Base-by-base conservation (phyloP, 2,888 invertebrate genomes). In the Elegia similella region DNA sequence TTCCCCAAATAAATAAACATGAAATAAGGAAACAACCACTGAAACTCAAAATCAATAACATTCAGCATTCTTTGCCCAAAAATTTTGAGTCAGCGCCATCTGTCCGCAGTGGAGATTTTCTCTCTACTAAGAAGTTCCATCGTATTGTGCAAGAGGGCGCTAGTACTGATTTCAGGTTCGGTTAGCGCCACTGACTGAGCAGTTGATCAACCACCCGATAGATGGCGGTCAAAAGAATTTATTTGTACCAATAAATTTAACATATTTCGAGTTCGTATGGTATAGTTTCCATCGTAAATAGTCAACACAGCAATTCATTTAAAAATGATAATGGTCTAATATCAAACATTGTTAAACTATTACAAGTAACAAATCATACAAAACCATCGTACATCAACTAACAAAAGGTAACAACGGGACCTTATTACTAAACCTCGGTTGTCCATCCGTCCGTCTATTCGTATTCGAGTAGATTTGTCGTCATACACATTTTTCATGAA, bases 1-100 rank as follows among this genome's bases (percentile, higher is more conserved):
- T 38, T n/a, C n/a, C 38, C n/a, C n/a, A 5, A 38, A 38, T 38
- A 5, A 38, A 38, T 12, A 38, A 30, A 48, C 7, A 6, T 8
- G 10, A 34, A 17, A 50, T 17, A 38, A 6, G 34, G 34, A 50
- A 66, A 67, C 68, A 67, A 67, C 69, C 68, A 64, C 66, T 57
- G 62, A 70, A 72, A 60, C 34, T 59, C 55, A 65, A 70, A 80
- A 80, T 80, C 80, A 79, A 79, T 80, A 80, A 69, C 69, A 67
- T 62, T 62, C 71, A 64, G 68, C 69, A 69, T 71, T 67, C 66
- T 61, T 56, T 68, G 66, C 68, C 59, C 38, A 48, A 34, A 64
- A 59, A 63, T 60, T 60, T 66, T 50, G 12, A 42, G 54, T 70
- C 58, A 84, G 76, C 84, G 87, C 83, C 87, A 83, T 84, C 87